Evolutionary conservation across 2,888 invertebrate species (phyloP).

Genomic region (Therioaphis trifolii): DNA sequence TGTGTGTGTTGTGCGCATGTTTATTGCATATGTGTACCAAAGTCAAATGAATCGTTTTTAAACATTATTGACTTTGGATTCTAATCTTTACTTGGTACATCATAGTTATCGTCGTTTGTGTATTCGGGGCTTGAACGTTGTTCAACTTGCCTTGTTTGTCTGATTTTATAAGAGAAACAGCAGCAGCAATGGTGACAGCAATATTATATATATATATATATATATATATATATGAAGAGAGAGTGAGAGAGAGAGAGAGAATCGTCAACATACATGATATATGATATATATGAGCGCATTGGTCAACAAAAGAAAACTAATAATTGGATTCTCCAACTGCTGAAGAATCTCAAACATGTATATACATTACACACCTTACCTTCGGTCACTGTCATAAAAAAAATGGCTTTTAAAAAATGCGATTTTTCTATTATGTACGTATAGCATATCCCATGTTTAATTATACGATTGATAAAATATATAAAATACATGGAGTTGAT

Average conservation of each 20-base stretch:
- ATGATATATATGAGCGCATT: background rate
- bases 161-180: background rate
- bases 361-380: slow-evolving; percentile 28
- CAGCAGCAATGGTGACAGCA: background rate
- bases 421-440: too few species aligned
- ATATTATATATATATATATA: too few species aligned
- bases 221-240: too few species aligned
- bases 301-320: slow-evolving; percentile 32
- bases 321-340: slow-evolving; percentile 30
- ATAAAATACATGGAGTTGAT: too few species aligned
- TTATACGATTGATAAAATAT: background rate
- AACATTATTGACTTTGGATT: too few species aligned
- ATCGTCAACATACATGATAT: too few species aligned
- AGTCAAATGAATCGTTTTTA: too few species aligned
- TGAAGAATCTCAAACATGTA: background rate
- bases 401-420: slow-evolving; percentile 35
- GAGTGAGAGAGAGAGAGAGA: too few species aligned
- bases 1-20: background rate
- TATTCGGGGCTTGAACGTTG: background rate
- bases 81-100: too few species aligned
- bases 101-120: background rate
- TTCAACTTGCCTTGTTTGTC: slow-evolving; percentile 8
- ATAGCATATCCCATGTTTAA: too few species aligned
- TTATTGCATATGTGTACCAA: too few species aligned
- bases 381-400: background rate